These are phyloP conservation scores for Myotis brandtii DNA, from an alignment of 2,113 vertebrate species.

Conservation along the genomic window DNA sequence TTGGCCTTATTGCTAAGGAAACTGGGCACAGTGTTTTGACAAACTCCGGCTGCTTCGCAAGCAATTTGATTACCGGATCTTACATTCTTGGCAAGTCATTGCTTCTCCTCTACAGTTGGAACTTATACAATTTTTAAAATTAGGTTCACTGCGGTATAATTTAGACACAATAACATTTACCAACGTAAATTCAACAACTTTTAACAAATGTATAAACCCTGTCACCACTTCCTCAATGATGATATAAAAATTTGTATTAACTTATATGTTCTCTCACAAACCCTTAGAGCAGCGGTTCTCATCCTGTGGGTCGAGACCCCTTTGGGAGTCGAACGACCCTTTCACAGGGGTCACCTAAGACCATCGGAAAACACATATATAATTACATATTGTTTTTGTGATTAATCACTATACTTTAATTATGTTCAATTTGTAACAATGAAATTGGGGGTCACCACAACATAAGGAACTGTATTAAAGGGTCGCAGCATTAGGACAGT, in stretches of 20 bases:
- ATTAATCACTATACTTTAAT: no score
- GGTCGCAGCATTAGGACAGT: no score
- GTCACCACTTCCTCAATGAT: not conserved
- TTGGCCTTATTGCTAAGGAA: not conserved
- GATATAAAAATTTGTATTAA: not conserved
- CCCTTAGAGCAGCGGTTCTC: not conserved
- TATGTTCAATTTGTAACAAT: no score
- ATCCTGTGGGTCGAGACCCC: no score
- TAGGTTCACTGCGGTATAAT: not conserved
- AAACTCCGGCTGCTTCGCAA: not conserved
- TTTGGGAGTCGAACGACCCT: no score
- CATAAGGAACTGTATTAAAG: no score
- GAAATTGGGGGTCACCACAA: no score
- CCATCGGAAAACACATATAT: no score
- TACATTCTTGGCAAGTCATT: not conserved
- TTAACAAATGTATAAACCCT: not conserved
- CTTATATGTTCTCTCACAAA: not conserved
- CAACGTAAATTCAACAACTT: not conserved
- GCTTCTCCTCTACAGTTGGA: not conserved
- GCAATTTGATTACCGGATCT: not conserved
- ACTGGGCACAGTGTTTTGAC: not conserved
- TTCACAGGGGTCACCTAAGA: no score
- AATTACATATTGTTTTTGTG: no score
- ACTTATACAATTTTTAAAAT: not conserved
- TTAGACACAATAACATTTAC: not conserved